These are phyloP conservation scores for Phortica variegata DNA, from an alignment of 1,140 invertebrate genomes.

Conservation along the genomic window DNA sequence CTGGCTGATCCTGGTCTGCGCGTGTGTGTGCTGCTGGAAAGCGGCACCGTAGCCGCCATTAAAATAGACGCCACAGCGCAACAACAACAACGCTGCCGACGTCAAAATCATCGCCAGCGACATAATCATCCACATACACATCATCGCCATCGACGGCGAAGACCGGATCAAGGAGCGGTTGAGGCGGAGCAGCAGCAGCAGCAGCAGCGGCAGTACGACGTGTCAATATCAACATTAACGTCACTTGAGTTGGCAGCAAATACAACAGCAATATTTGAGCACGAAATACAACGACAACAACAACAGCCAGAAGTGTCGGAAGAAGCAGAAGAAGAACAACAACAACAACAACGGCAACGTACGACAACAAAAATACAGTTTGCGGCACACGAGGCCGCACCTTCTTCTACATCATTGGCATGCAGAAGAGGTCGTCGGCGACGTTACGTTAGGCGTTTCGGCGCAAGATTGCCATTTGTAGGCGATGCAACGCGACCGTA, in stretches of 20 bases:
- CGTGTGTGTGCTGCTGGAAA: constrained; percentile 47
- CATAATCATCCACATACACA: constrained; percentile 47
- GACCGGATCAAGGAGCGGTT: not conserved
- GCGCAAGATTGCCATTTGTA: constrained; percentile 48
- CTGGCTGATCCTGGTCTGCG: constrained; percentile 6
- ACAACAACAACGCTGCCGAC: constrained; percentile 47
- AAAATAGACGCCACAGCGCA: constrained; percentile 52
- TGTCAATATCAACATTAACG: constrained; percentile 12
- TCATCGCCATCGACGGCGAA: constrained; percentile 47
- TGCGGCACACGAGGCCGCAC: constrained; percentile 19
- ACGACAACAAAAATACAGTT: constrained; percentile 17
- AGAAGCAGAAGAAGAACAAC: constrained; percentile 13
- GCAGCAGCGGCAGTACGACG: constrained; percentile 1
- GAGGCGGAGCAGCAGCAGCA: constrained; percentile 20
- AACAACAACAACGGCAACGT: not conserved
- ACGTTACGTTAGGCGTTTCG: constrained; percentile 26
- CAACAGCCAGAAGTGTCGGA: constrained; percentile 17
- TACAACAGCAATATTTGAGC: constrained; percentile 14
- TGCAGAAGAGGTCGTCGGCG: constrained; percentile 25
- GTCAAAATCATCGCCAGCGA: constrained; percentile 51
- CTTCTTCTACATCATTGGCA: constrained; percentile 11
- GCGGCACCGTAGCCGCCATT: constrained; percentile 52
- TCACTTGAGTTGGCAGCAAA: constrained; percentile 9
- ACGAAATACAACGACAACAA: constrained; percentile 12
- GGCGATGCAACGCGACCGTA: constrained; percentile 57